Conservation (phyloP, 2,113 vertebrate genomes). For the Rattus rattus region DNA sequence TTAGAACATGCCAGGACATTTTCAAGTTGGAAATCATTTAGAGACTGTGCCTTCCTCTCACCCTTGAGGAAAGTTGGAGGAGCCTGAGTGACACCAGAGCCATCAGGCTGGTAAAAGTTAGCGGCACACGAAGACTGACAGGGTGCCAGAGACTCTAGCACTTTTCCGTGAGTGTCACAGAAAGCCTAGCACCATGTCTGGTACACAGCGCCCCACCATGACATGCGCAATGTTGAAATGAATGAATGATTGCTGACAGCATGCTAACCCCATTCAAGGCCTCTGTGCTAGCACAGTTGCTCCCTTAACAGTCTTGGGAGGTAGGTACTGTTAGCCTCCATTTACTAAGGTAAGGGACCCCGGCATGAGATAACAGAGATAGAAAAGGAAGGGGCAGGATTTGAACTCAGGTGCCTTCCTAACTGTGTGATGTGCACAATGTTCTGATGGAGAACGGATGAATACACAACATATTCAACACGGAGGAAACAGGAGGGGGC, state of each 20-base stretch:
- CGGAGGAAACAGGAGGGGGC: background rate
- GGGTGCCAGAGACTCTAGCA: accelerated
- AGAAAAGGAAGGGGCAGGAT: background rate
- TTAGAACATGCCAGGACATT: background rate
- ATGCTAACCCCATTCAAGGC: background rate
- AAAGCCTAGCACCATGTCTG: background rate
- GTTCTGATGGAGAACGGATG: background rate
- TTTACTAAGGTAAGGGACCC: background rate
- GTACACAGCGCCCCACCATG: background rate
- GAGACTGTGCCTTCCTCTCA: background rate
- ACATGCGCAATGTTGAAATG: background rate
- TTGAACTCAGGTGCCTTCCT: background rate
- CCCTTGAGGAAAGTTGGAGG: background rate
- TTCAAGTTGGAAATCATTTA: background rate
- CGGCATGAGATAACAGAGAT: background rate
- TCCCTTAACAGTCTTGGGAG: background rate
- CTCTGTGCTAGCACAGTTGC: too few species aligned
- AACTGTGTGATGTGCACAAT: background rate
- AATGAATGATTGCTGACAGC: background rate
- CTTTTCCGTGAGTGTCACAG: background rate
- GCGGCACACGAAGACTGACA: background rate
- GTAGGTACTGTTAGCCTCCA: background rate
- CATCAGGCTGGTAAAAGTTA: too few species aligned
- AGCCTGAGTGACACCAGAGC: background rate
- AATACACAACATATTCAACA: too few species aligned